Evolutionary conservation across 2,113 vertebrate genomes (phyloP), one percentile per base, ranked within the genome.

Genomic region (Nerophis ophidion): DNA sequence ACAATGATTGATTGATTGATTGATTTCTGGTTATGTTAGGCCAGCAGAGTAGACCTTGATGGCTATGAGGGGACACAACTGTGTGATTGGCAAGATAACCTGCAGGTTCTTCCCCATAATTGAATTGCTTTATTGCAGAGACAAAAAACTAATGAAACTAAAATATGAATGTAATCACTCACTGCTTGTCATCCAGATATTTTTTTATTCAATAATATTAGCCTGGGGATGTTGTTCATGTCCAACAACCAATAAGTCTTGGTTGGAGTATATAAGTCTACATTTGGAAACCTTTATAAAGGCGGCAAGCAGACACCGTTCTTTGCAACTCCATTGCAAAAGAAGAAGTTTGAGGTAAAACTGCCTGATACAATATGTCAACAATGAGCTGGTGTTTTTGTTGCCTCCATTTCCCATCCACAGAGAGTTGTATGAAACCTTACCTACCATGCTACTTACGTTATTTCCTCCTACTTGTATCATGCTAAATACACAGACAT

Each of bases 401-500:
- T 55, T 65, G 59, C 54, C 4, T 72, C 71, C 56, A 68, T 71
- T 40, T 75, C 62, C 63, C 46, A 47, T 61, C n/a, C 46, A 26
- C 19, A 7, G 56, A 70, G 60, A 68, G 57, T 46, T 44, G 17
- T 10, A 48, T 62, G 9, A 56, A 54, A 11, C 61, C 4, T 44
- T 33, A 52, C 2, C 58, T 56, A 62, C 15, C 17, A 54, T 42
- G 40, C 17, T 51, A 51, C 35, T 19, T 10, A 42, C 2, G 40
- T 10, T 42, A 12, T 55, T 36, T 50, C 60, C 33, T 47, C 59
- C 49, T 36, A 26, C 49, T 57, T n/a, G n/a, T 48, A 60, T 60
- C 74, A 75, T 85, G 81, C 61, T 57, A 66, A 69, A 55, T 48
- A 34, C 38, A 54, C 70, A 60, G 71, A 81, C 57, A 77, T 60